Evolutionary conservation across 2,888 invertebrate genomes (phyloP).

Genomic region (Pardosa pseudoannulata): DNA sequence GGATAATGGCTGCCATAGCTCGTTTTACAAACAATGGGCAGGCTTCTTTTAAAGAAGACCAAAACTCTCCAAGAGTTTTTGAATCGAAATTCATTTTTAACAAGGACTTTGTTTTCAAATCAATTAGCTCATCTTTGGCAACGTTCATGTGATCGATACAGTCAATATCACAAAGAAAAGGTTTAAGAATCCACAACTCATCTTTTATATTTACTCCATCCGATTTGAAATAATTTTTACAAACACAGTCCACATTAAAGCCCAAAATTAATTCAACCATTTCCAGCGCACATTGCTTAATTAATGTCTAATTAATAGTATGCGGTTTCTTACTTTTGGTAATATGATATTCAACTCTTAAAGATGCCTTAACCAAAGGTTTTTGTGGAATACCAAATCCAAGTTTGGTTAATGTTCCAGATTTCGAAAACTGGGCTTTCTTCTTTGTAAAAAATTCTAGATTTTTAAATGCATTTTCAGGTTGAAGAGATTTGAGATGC

Average conservation of each 20-base stretch:
- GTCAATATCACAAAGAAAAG: conserved; percentile 54
- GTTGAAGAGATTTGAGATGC: conserved; percentile 56
- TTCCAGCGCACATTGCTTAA: too few species aligned
- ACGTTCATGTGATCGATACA: conserved; percentile 46
- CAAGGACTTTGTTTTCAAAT: conserved; percentile 41
- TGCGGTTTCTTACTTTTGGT: conserved; percentile 54
- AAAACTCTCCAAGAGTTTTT: conserved; percentile 26
- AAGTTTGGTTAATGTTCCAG: too few species aligned
- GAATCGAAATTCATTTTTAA: conserved; percentile 39
- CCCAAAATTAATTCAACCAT: too few species aligned
- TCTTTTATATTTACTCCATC: conserved; percentile 50
- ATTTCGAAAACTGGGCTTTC: too few species aligned
- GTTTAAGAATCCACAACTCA: conserved; percentile 53
- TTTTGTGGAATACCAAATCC: conserved; percentile 8
- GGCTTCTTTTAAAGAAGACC: neutral
- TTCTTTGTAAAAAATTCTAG: too few species aligned
- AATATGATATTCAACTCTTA: conserved; percentile 46
- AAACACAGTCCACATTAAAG: too few species aligned
- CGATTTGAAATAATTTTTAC: conserved; percentile 32
- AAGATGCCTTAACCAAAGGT: conserved; percentile 32
- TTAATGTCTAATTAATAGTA: too few species aligned
- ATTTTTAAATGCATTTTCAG: conserved; percentile 57
- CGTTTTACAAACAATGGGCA: conserved; percentile 2
- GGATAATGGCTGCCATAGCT: conserved; percentile 49
- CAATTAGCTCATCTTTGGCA: conserved; percentile 50